These are phyloP conservation scores for Mesorhabditis sp. DNA, from an alignment of 2,888 invertebrate genomes.

Conservation along the genomic window DNA sequence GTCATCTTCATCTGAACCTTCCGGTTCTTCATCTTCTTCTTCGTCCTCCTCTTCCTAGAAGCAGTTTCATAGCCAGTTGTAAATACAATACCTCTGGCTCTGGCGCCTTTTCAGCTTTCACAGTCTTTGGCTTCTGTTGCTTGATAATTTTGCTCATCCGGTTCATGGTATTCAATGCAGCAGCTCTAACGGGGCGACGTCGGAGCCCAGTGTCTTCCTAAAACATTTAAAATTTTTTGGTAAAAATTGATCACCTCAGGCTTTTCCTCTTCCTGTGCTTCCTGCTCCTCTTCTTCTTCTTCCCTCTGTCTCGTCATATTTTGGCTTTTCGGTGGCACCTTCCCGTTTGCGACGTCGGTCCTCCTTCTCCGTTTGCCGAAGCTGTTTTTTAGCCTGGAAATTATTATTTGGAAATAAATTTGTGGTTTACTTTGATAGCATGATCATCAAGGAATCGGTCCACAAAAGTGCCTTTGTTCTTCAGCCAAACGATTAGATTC, in stretches of 20 bases:
- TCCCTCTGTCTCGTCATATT: slow-evolving; percentile 16
- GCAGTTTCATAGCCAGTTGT: too few species aligned
- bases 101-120: neutral
- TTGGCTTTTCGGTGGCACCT: slow-evolving; percentile 24
- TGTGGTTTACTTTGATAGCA: slow-evolving; percentile 23
- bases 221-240: neutral
- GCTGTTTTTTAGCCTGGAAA: slow-evolving; percentile 12
- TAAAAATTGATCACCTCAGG: slow-evolving; percentile 11
- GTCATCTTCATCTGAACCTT: slow-evolving; percentile 68
- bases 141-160: slow-evolving; percentile 54
- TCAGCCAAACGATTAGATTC: slow-evolving; percentile 22
- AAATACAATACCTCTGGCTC: neutral
- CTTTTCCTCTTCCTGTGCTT: slow-evolving; percentile 16
- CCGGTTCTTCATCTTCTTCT: slow-evolving; percentile 63
- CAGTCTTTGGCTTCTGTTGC: slow-evolving; percentile 20
- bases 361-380: slow-evolving; percentile 9
- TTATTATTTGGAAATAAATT: slow-evolving; percentile 9
- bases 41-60: slow-evolving; percentile 42
- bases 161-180: slow-evolving; percentile 33
- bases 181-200: slow-evolving; percentile 40
- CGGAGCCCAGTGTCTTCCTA: too few species aligned
- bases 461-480: slow-evolving; percentile 41
- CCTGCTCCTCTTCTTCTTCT: slow-evolving; percentile 23
- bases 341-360: slow-evolving; percentile 49
- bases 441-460: slow-evolving; percentile 32